Evolutionary conservation across 1,140 invertebrate genomes (phyloP).

Genomic region (Augochlora pura): DNA sequence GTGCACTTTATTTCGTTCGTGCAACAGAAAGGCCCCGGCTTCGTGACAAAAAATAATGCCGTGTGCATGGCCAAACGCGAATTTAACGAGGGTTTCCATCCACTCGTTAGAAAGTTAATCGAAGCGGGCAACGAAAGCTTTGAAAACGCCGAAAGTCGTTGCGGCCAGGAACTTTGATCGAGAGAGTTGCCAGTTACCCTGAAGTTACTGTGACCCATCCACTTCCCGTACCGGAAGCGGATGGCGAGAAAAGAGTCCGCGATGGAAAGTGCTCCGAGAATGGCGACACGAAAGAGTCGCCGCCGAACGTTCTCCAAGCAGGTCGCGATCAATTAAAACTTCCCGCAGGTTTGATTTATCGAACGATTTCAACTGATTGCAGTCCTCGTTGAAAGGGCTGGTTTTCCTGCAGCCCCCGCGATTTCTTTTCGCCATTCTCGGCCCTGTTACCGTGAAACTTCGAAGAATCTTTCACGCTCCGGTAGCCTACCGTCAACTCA

Average conservation of each 20-base stretch:
- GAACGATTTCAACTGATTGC: conserved; percentile 32
- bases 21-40: too few relatives aligned
- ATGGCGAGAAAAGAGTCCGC: neutral
- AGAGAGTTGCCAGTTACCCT: conserved; percentile 9
- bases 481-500: conserved; percentile 8
- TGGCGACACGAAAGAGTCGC: conserved; percentile 7
- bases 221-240: neutral
- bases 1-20: too few relatives aligned
- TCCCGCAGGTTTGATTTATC: conserved; percentile 35
- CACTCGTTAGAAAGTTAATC: conserved; percentile 34
- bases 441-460: conserved; percentile 14
- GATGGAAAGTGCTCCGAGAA: neutral
- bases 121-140: conserved; percentile 4
- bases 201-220: conserved; percentile 40
- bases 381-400: conserved; percentile 8
- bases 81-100: conserved; percentile 33
- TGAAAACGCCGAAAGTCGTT: conserved; percentile 38
- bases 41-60: too few relatives aligned
- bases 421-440: neutral
- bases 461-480: conserved; percentile 1
- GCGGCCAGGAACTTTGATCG: conserved; percentile 21
- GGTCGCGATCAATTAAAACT: conserved; percentile 44
- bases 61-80: neutral
- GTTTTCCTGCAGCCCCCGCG: neutral
- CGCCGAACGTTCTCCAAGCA: neutral